These are phyloP conservation scores for Saccopteryx bilineata DNA, from an alignment of 2,113 vertebrate genomes.

Conservation along the genomic window DNA sequence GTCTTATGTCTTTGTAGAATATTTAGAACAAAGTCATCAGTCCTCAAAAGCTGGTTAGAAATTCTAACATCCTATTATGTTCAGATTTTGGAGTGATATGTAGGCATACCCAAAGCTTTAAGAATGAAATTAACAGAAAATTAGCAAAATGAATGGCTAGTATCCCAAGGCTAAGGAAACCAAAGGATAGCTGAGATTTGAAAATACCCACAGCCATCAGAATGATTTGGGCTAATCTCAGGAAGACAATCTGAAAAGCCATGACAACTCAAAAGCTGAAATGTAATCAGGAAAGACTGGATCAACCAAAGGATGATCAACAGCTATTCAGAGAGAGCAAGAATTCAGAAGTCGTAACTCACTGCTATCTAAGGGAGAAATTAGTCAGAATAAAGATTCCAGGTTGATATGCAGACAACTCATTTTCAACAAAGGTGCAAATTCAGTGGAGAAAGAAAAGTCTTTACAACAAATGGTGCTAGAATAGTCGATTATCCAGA, in stretches of 20 bases:
- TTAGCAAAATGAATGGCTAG: neutral
- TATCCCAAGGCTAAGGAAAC: neutral
- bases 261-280: neutral
- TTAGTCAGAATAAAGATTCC: neutral
- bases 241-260: neutral
- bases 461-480: neutral
- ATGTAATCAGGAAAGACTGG: neutral
- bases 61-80: neutral
- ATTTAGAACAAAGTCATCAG: neutral
- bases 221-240: neutral
- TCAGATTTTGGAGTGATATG: neutral
- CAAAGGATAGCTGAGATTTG: neutral
- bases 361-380: neutral
- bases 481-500: neutral
- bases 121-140: constrained; percentile 34
- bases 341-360: neutral
- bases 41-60: neutral
- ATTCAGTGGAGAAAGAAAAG: neutral
- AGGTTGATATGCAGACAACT: neutral
- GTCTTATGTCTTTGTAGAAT: neutral
- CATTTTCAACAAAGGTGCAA: neutral
- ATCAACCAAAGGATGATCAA: neutral
- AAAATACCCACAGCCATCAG: neutral
- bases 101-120: neutral
- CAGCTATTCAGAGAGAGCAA: neutral